phyloP scores from a whole-genome alignment of 1,140 invertebrate species.

The Aphaenogaster ashmeadi region DNA sequence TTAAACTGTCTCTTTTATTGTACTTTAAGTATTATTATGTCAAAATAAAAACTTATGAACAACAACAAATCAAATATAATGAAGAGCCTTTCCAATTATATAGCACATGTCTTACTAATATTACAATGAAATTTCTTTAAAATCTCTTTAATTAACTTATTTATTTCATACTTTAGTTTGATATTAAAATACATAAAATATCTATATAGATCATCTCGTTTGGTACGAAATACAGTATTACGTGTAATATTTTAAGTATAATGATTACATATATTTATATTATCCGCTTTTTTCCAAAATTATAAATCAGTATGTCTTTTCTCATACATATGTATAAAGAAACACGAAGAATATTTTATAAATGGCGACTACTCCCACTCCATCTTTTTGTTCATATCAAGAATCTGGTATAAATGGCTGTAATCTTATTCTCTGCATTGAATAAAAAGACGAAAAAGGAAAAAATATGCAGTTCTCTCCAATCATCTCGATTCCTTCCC shows the following conservation, averaged over 20 bases:
- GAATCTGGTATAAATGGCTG: constrained; percentile 16
- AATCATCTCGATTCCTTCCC: background rate
- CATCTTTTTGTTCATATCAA: background rate
- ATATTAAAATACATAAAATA: constrained; percentile 1
- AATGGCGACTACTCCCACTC: constrained; percentile 1
- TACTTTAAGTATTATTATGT: background rate
- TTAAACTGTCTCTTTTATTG: no score
- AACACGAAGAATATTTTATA: background rate
- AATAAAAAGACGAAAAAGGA: background rate
- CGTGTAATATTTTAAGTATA: constrained; percentile 17
- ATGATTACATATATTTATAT: constrained; percentile 16
- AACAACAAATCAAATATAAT: background rate
- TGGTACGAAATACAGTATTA: background rate
- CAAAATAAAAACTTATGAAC: background rate
- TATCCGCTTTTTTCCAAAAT: background rate
- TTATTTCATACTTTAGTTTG: background rate
- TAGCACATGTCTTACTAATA: background rate
- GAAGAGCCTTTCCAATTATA: background rate
- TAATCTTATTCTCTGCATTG: background rate
- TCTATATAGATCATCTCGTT: background rate
- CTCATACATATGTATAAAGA: background rate
- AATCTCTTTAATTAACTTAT: constrained; percentile 1
- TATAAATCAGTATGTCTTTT: background rate
- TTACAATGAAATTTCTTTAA: background rate
- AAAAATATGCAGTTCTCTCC: background rate